Conservation (phyloP, 2,888 invertebrate species). For the Odontomyia ornata region DNA sequence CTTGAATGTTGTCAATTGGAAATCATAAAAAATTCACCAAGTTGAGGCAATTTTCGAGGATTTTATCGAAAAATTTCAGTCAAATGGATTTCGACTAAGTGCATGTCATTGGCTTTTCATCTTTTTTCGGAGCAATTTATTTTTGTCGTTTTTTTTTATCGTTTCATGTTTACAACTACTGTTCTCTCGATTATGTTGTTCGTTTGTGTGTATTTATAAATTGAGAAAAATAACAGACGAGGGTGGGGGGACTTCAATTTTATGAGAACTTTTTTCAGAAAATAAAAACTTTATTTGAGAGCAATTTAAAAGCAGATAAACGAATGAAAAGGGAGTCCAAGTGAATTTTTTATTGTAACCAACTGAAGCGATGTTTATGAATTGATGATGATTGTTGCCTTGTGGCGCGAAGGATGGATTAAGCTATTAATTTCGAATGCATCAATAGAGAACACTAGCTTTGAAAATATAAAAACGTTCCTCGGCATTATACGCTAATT, state of each 20-base stretch:
- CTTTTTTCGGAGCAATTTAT: conserved; percentile 31
- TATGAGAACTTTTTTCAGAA: conserved; percentile 2
- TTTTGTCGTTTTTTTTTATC: conserved; percentile 20
- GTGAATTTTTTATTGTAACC: background rate
- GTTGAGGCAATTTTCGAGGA: conserved; percentile 52
- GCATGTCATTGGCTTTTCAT: conserved; percentile 51
- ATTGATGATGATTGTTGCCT: no score
- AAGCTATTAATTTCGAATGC: no score
- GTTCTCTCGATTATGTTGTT: background rate
- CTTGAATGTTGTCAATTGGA: conserved; percentile 49
- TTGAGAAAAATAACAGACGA: background rate
- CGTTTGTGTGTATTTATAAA: background rate
- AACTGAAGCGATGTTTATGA: no score
- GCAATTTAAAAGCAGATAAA: conserved; percentile 34
- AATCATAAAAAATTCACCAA: conserved; percentile 48
- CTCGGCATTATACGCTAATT: no score
- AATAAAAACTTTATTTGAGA: conserved; percentile 21
- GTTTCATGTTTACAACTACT: conserved; percentile 12
- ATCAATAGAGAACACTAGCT: no score
- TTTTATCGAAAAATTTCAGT: conserved; percentile 54
- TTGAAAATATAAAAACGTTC: no score
- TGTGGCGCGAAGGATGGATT: no score
- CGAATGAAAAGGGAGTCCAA: conserved; percentile 20
- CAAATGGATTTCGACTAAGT: conserved; percentile 53
- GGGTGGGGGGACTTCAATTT: conserved; percentile 18